Evolutionary conservation across 2,888 invertebrate genomes (phyloP).

Genomic region (Zelleria hepariella): DNA sequence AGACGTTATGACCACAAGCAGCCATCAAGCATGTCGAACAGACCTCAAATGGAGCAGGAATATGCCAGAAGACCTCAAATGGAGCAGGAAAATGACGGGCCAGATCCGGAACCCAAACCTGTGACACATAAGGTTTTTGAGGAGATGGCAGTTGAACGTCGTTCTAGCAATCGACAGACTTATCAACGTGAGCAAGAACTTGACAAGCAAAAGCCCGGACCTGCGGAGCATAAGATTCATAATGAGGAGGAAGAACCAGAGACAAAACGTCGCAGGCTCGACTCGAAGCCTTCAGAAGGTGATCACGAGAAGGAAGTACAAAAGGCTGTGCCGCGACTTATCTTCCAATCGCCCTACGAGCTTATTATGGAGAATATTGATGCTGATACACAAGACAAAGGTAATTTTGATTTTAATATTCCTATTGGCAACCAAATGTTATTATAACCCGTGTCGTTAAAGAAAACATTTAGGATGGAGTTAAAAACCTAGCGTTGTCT

Average conservation of each 20-base stretch:
- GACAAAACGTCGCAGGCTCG: conserved; percentile 21
- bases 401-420: neutral
- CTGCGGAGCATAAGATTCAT: conserved; percentile 29
- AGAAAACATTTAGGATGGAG: too few species aligned
- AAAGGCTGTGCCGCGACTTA: neutral
- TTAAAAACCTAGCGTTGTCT: too few species aligned
- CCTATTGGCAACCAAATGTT: too few species aligned
- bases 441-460: too few species aligned
- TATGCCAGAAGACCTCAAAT: conserved; percentile 14
- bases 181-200: neutral
- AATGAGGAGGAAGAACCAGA: conserved; percentile 34
- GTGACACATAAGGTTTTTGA: neutral
- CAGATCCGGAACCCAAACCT: neutral
- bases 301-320: neutral
- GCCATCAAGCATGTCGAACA: neutral
- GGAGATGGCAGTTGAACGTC: neutral
- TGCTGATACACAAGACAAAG: neutral
- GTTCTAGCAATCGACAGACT: neutral
- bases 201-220: conserved; percentile 8
- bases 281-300: neutral
- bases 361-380: neutral
- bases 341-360: neutral
- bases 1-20: neutral
- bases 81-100: neutral
- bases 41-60: conserved; percentile 21